Conservation (phyloP, 2,797 vertebrate genomes). For the Dendrocincla tyrannina region DNA sequence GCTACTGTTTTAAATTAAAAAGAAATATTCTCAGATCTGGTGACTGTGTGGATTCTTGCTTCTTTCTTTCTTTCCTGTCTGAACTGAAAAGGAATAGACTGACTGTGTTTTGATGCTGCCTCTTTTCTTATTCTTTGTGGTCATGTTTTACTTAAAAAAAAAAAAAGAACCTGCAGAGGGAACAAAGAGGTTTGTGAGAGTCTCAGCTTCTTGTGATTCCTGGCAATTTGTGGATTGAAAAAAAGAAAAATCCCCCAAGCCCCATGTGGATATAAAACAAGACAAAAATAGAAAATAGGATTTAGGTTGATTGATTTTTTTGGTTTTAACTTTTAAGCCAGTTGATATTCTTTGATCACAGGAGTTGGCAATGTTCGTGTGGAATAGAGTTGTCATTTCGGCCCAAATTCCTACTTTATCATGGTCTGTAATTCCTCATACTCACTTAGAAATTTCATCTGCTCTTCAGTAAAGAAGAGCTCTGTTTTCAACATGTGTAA, state of each 20-base stretch:
- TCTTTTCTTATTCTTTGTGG: neutral
- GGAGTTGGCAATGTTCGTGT: neutral
- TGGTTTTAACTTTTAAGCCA: neutral
- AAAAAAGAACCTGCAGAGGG: neutral
- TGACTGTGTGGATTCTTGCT: slow-evolving; percentile 33
- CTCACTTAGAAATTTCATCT: neutral
- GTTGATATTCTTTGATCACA: neutral
- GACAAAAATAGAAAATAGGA: neutral
- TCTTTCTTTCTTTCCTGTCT: neutral
- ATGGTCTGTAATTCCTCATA: neutral
- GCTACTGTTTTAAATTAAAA: slow-evolving; percentile 81
- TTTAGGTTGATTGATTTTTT: neutral
- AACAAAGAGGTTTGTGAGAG: neutral
- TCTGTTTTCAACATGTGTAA: neutral
- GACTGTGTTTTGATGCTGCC: neutral
- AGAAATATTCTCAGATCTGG: slow-evolving; percentile 72
- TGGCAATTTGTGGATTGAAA: neutral
- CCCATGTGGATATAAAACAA: neutral
- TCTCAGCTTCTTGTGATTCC: neutral
- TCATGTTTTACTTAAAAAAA: neutral
- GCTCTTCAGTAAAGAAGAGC: neutral
- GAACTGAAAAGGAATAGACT: neutral
- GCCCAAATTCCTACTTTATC: neutral
- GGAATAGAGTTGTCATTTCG: neutral
- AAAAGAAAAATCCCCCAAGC: neutral